Conservation (phyloP, 2,113 vertebrate species). For the Tichodroma muraria region DNA sequence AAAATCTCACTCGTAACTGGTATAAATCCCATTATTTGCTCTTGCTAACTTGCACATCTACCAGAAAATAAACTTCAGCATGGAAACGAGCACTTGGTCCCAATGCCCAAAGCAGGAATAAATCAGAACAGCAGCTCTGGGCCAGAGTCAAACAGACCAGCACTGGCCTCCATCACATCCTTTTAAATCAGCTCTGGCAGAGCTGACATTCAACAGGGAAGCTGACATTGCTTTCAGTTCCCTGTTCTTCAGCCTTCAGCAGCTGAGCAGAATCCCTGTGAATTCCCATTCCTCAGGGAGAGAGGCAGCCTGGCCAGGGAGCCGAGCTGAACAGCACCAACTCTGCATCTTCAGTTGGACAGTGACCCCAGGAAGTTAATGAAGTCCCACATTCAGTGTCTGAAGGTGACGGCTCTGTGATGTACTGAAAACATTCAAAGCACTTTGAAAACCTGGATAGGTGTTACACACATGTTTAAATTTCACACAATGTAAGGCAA, state of each 20-base stretch:
- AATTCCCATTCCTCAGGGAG: not conserved
- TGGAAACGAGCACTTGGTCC: not conserved
- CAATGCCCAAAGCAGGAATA: not conserved
- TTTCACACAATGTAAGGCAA: not conserved
- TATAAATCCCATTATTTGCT: not conserved
- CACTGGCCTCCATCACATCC: not conserved
- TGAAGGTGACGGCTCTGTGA: not conserved
- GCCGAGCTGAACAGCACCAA: not conserved
- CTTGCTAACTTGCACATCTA: not conserved
- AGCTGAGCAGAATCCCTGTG: not conserved
- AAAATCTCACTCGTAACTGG: not conserved
- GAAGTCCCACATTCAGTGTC: not conserved
- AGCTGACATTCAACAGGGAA: not conserved
- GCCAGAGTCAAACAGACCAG: not conserved
- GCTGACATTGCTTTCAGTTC: not conserved
- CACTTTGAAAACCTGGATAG: accelerated
- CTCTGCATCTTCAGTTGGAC: too few relatives aligned
- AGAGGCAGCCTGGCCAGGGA: not conserved
- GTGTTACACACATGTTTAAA: not conserved
- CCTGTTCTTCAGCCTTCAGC: not conserved
- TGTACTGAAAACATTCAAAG: not conserved
- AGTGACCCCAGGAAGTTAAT: accelerated
- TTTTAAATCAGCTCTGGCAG: not conserved
- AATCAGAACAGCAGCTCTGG: not conserved
- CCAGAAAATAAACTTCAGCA: not conserved